A percentile compares a stretch with the other conserved stretches of the same genome.
Evolutionary conservation across 2,113 vertebrate genomes (phyloP).

Genomic region (Apteryx mantelli): DNA sequence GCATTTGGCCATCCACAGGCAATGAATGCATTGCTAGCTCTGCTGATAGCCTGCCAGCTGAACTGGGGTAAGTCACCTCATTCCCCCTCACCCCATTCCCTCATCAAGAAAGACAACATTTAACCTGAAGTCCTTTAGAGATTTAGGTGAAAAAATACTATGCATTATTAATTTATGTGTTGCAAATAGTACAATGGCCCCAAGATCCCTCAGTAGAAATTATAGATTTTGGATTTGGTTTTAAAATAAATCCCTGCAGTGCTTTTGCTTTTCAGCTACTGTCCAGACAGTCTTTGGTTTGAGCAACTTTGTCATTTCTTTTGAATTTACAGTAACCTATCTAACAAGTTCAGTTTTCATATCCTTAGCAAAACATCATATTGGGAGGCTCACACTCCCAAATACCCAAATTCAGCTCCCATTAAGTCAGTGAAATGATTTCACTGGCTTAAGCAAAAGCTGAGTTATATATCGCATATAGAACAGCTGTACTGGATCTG

Average conservation of each 20-base stretch:
- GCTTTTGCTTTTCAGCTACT: not conserved
- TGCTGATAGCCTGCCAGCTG: not conserved
- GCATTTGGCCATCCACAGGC: not conserved
- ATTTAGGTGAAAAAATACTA: not conserved
- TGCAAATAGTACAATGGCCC: accelerated
- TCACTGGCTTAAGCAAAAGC: not conserved
- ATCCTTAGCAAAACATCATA: not conserved
- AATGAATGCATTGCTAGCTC: not conserved
- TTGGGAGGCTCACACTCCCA: not conserved
- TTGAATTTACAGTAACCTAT: not conserved
- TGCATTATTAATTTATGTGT: not conserved
- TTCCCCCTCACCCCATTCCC: not conserved
- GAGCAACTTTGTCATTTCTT: not conserved
- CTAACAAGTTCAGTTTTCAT: not conserved
- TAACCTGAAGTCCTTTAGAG: not conserved
- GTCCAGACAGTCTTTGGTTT: not conserved
- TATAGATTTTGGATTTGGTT: not conserved
- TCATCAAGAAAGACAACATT: not conserved
- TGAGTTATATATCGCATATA: not conserved
- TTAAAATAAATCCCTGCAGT: not conserved
- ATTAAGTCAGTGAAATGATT: not conserved
- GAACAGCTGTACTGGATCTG: not conserved
- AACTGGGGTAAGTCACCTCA: not conserved
- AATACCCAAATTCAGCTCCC: not conserved
- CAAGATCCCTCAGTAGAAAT: not conserved